Percentiles rank a stretch among this genome's conserved stretches.
phyloP scores from a whole-genome alignment of 1,140 invertebrate species.

The Aphaenogaster floridana region DNA sequence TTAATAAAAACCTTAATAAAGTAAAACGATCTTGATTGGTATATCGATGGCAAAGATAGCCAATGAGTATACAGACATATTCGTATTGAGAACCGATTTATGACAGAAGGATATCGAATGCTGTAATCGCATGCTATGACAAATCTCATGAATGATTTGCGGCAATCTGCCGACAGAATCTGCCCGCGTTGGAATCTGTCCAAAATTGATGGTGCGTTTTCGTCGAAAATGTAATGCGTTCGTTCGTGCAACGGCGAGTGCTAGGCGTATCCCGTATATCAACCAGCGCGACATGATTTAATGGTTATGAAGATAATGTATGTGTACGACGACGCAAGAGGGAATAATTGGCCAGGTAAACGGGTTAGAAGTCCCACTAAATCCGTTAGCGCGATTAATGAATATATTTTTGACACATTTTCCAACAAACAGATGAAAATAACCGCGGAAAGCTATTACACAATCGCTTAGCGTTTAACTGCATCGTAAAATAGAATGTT shows the following conservation, averaged over 20 bases:
- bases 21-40: neutral
- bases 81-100: conserved; percentile 61
- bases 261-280: conserved; percentile 50
- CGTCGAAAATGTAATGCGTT: conserved; percentile 45
- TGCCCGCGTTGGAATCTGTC: conserved; percentile 51
- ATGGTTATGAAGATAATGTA: conserved; percentile 52
- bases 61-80: conserved; percentile 42
- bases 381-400: conserved; percentile 24
- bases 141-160: conserved; percentile 57
- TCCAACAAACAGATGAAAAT: conserved; percentile 29
- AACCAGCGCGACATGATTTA: conserved; percentile 38
- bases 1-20: conserved; percentile 12
- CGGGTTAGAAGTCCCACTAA: conserved; percentile 8
- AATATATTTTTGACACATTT: conserved; percentile 32
- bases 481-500: conserved; percentile 1
- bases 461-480: neutral
- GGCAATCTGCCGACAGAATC: conserved; percentile 53
- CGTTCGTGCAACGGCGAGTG: conserved; percentile 30
- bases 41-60: conserved; percentile 9
- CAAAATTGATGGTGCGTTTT: conserved; percentile 61
- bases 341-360: conserved; percentile 57
- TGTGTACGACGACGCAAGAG: conserved; percentile 27
- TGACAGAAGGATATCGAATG: conserved; percentile 47
- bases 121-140: conserved; percentile 48
- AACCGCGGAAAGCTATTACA: conserved; percentile 1